Base-by-base conservation (phyloP, 1,140 invertebrate species). In the Battus philenor region DNA sequence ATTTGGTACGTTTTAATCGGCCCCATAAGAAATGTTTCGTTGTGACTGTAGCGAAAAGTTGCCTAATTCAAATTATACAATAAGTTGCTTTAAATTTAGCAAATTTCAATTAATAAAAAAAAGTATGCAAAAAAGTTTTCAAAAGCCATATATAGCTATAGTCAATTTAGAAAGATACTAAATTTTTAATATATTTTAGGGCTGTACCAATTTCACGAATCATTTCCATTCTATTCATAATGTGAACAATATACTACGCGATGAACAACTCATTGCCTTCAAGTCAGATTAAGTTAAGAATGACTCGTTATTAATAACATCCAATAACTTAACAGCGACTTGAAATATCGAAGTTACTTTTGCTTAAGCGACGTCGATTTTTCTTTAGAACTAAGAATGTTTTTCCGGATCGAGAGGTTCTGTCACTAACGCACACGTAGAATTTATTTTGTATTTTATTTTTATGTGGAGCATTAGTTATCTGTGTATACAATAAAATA, bases 251-350 rank as follows among this genome's bases (percentile, higher is more conserved):
- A 54, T 68, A 64, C 72, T 67, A 64, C 74, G 65, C 72, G 76
- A 78, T 68, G 62, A 56, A 61, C 59, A 67, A 67, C 67, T 76
- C 71, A 67, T 74, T 69, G 68, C 74, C 63, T 78, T 77, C 75
- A 77, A 81, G 77, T 81, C 75, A 78, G 77, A 83, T 83, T 83
- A 83, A 81, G 71, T 78, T 78, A 78, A 68, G 72, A 78, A 80
- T 78, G 69, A 68, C 62, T 56, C 51, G 58, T 79, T 79, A 81
- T 81, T 84, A 84, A 84, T 84, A 84, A 81, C 71, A 58, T 63
- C 73, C 77, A 79, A 83, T 83, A 83, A 81, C 65, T 83, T 83
- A 79, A 69, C 68, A 59, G 53, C 47, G 55, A 59, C 60, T 81
- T 83, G 77, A 83, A 83, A 79, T 79, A 83, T 83, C 69, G 77